Percentiles rank a stretch among this genome's conserved stretches.
These are phyloP conservation scores for Hydrotaea cyrtoneurina DNA, from an alignment of 2,888 invertebrate species.

Conservation along the genomic window DNA sequence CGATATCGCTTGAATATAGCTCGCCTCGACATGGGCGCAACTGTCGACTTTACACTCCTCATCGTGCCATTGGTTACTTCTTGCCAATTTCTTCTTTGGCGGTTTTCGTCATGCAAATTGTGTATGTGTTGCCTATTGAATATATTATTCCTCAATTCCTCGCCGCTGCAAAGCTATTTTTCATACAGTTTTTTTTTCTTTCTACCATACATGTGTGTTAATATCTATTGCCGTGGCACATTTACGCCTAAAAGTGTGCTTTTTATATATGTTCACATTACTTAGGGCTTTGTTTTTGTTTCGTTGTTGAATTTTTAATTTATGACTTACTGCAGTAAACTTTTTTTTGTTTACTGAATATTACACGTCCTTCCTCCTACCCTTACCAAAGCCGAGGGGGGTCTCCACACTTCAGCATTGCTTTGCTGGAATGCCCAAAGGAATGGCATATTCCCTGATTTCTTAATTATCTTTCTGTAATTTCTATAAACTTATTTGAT, in stretches of 20 bases:
- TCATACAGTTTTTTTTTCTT: not conserved
- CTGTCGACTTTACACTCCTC: too few species aligned
- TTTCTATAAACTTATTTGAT: too few species aligned
- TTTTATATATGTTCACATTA: not conserved
- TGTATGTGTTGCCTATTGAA: too few species aligned
- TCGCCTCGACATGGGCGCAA: too few species aligned
- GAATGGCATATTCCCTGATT: too few species aligned
- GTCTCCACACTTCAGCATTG: too few species aligned
- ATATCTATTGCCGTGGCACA: not conserved
- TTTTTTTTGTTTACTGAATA: not conserved
- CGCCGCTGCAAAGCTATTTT: not conserved
- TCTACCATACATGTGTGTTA: not conserved
- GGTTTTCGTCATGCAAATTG: too few species aligned
- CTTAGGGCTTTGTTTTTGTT: not conserved
- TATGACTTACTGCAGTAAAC: slow-evolving; percentile 50
- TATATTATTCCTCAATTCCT: not conserved
- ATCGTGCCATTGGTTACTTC: too few species aligned
- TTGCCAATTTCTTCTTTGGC: too few species aligned
- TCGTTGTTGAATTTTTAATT: slow-evolving; percentile 33
- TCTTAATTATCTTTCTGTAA: too few species aligned
- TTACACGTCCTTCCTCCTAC: not conserved
- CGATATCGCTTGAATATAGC: too few species aligned
- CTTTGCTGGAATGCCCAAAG: too few species aligned
- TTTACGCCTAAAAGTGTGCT: slow-evolving; percentile 47
- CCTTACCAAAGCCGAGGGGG: not conserved